Evolutionary conservation across 2,797 vertebrate genomes (phyloP), one percentile per base, ranked within the genome.

Genomic region (Lindbergichthys nudifrons): DNA sequence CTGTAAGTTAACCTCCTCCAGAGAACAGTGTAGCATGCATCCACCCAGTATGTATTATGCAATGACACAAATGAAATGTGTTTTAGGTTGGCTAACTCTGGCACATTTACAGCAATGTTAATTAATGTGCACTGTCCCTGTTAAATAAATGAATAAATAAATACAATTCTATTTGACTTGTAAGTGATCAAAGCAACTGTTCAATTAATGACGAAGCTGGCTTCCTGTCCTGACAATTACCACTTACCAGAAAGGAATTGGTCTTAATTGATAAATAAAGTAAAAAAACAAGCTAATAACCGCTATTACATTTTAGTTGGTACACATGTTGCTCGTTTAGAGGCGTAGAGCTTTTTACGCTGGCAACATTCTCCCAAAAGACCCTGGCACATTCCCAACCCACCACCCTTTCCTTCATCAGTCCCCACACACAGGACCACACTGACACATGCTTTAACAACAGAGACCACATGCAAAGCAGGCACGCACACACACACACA

Each of bases 281-380:
- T 1, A 36, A 36, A 26, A n/a, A 14, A 46, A 46, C 11, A 47
- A 48, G 4, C 5, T 62, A 7, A 26, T 3, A 53, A 46, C 45
- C 1, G 5, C 41, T 0, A 62, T 50, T 65, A 18, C 0, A 48
- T 59, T 58, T 13, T 15, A 21, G 39, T 65, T 47, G 13, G 13
- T 15, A 15, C 0, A 43, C 21, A 63, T 72, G 23, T 30, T 42
- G 50, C 36, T 70, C 15, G 15, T 53, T 74, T 3, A 62, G 60
- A 66, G 0, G 13, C 59, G 48, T 26, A 21, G 43, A 84, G 71
- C 65, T 71, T 39, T 32, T 80, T 43, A 16, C 42, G 79, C 81
- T 79, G 77, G 83, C 70, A 78, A 69, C 65, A 59, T 57, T 74
- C 15, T 53, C 32, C 32, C 26, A 48, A 73, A 74, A 30, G 16